Conservation (phyloP, 30 jellyfish, hydroid and myxozoan genomes). For the Phacellophora camtschatica region DNA sequence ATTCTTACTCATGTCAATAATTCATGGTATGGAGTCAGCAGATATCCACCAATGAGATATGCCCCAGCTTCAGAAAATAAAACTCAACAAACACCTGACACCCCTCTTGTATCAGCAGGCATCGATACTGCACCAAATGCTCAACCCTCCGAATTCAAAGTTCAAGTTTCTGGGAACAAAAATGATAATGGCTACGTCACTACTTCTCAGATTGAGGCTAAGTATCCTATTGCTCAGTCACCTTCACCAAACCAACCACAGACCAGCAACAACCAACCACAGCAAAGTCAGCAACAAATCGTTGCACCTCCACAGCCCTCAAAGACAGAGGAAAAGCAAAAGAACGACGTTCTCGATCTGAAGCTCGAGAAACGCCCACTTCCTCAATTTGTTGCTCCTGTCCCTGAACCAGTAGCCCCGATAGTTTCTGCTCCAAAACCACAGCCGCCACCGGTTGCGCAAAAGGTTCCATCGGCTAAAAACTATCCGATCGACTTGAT, state of each 20-base stretch:
- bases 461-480: slow-evolving; percentile 64
- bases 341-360: slow-evolving; percentile 11
- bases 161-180: slow-evolving; percentile 52
- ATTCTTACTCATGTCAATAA: slow-evolving; percentile 72
- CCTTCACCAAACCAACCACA: slow-evolving; percentile 4
- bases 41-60: slow-evolving; percentile 81
- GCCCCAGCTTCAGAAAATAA: slow-evolving; percentile 10
- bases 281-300: slow-evolving; percentile 17
- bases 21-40: slow-evolving; percentile 81
- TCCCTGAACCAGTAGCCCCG: slow-evolving; percentile 7
- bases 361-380: slow-evolving; percentile 39
- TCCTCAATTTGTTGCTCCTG: not conserved
- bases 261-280: slow-evolving; percentile 2
- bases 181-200: slow-evolving; percentile 32
- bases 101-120: slow-evolving; percentile 36
- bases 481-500: slow-evolving; percentile 52
- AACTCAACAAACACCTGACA: not conserved
- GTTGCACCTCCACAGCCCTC: slow-evolving; percentile 9
- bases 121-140: slow-evolving; percentile 39
- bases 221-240: slow-evolving; percentile 30
- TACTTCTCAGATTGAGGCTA: slow-evolving; percentile 47
- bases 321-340: not conserved
- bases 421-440: not conserved
- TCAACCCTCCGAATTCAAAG: slow-evolving; percentile 35
- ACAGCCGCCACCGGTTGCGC: slow-evolving; percentile 39